Percentiles rank a stretch among this genome's conserved stretches.
phyloP scores from a whole-genome alignment of 2,888 invertebrate genomes.

The Malacosoma neustria region DNA sequence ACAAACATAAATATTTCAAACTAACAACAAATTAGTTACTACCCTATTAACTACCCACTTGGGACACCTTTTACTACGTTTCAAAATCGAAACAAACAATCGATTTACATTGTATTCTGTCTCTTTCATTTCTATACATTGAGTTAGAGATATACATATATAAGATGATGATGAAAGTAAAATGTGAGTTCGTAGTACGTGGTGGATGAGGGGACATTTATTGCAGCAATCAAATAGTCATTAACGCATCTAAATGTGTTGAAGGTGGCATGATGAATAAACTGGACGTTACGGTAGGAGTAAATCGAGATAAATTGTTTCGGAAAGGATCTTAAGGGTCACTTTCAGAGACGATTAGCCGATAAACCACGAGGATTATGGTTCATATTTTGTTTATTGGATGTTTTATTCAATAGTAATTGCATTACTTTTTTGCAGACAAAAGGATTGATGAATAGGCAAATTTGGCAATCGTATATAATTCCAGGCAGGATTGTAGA shows the following conservation, averaged over 20 bases:
- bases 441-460: too few species aligned
- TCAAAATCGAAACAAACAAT: neutral
- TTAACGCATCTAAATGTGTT: neutral
- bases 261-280: neutral
- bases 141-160: neutral
- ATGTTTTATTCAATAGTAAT: neutral
- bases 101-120: neutral
- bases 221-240: neutral
- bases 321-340: neutral
- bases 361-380: neutral
- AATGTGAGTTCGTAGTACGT: neutral
- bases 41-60: neutral
- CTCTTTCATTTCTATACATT: neutral
- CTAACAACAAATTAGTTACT: neutral
- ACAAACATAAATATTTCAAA: neutral
- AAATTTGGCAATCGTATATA: too few species aligned
- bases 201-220: neutral
- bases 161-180: neutral
- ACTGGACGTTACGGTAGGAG: neutral
- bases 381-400: neutral
- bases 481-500: too few species aligned
- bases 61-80: neutral
- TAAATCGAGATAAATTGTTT: neutral
- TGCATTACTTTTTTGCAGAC: too few species aligned
- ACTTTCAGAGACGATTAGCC: neutral